These are phyloP conservation scores for Amphipoea lucens DNA, from an alignment of 2,888 invertebrate genomes.

Conservation along the genomic window DNA sequence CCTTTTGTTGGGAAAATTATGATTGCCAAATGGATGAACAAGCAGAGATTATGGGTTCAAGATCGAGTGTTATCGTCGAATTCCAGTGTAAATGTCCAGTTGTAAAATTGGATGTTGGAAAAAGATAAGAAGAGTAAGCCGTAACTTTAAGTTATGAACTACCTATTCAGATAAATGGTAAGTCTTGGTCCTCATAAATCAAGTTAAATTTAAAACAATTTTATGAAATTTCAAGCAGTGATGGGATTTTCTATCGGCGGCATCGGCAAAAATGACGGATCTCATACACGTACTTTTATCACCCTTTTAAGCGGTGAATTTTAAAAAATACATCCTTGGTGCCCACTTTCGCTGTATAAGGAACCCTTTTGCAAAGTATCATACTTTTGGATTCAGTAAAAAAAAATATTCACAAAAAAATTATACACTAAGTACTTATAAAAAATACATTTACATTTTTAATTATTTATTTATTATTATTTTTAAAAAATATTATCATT, in stretches of 20 bases:
- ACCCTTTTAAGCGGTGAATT: neutral
- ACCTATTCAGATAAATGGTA: too few species aligned
- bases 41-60: neutral
- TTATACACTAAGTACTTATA: too few species aligned
- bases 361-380: too few species aligned
- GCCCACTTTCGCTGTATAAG: neutral
- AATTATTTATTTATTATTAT: too few species aligned
- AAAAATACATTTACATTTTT: too few species aligned
- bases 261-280: neutral
- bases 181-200: neutral
- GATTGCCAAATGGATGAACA: slow-evolving; percentile 14
- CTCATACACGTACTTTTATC: neutral
- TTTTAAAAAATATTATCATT: too few species aligned
- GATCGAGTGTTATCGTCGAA: neutral
- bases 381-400: too few species aligned
- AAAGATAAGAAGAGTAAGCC: too few species aligned
- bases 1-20: slow-evolving; percentile 31
- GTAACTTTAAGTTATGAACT: neutral
- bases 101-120: neutral
- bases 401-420: too few species aligned
- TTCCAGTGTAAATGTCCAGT: too few species aligned
- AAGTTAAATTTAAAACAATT: neutral
- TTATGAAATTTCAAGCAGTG: neutral
- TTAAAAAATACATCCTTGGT: neutral
- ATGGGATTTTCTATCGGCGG: neutral